Percentiles rank a stretch among this genome's conserved stretches.
Conservation (phyloP, 2,888 invertebrate species). For the Trachelus troglodyta region DNA sequence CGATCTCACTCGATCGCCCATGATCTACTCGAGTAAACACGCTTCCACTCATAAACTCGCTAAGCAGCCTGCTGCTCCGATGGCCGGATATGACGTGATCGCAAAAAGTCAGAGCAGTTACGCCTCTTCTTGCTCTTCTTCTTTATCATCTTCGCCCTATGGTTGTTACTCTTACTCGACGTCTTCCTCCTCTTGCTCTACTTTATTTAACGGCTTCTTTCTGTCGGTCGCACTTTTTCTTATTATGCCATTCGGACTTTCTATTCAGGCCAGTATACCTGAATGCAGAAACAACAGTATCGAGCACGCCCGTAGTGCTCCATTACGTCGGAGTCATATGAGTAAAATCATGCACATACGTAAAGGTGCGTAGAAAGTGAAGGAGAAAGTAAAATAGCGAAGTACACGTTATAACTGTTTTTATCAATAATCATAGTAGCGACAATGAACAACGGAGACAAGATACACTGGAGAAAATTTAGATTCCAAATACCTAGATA, state of each 20-base stretch:
- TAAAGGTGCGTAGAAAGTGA: not conserved
- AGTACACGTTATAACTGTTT: not conserved
- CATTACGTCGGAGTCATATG: not conserved
- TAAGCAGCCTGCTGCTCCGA: conserved; percentile 49
- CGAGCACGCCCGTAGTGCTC: no score
- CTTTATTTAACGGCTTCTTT: not conserved
- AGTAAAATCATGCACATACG: not conserved
- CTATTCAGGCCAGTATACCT: not conserved
- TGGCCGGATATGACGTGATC: conserved; percentile 61
- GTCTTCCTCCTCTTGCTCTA: conserved; percentile 8
- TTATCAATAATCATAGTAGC: not conserved
- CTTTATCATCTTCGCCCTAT: conserved; percentile 10
- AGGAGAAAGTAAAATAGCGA: not conserved
- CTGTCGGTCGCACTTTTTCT: not conserved
- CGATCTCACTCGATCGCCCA: conserved; percentile 36
- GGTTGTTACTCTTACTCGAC: not conserved
- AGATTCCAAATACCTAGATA: not conserved
- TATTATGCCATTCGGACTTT: not conserved
- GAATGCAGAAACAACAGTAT: not conserved
- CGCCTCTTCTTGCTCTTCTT: conserved; percentile 13
- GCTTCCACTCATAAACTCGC: conserved; percentile 45
- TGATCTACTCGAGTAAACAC: conserved; percentile 62
- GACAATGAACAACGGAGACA: not conserved
- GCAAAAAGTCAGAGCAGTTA: conserved; percentile 40
- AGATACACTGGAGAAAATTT: not conserved